Evolutionary conservation across 2,113 vertebrate species (phyloP).

Genomic region (Limnothrissa miodon): DNA sequence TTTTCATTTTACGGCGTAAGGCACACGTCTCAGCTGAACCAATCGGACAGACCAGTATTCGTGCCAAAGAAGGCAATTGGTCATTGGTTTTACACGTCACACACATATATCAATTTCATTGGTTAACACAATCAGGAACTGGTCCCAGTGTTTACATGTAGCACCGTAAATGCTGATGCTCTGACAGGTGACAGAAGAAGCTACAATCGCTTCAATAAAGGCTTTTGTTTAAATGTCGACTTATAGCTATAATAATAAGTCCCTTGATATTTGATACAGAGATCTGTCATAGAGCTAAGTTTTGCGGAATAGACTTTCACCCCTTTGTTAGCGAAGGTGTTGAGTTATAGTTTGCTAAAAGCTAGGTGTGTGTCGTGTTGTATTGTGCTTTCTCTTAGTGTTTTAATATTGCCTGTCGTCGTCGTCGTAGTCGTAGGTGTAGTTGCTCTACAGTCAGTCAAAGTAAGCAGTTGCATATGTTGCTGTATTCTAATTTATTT

Average conservation of each 20-base stretch:
- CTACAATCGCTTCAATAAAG: neutral
- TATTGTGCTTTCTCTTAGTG: too few species aligned
- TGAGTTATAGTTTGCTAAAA: too few species aligned
- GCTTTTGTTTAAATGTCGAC: neutral
- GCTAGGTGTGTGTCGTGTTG: too few species aligned
- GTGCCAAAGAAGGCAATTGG: neutral
- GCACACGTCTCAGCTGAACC: neutral
- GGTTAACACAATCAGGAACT: neutral
- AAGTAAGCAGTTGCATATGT: too few species aligned
- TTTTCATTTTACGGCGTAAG: neutral
- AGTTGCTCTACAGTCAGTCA: too few species aligned
- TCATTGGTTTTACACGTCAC: neutral
- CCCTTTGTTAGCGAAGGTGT: neutral
- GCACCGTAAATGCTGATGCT: neutral
- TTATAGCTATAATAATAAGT: neutral
- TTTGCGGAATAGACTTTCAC: neutral
- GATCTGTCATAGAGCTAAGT: neutral
- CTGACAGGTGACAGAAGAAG: neutral
- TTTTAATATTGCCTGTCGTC: too few species aligned
- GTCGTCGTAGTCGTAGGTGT: too few species aligned
- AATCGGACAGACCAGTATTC: neutral
- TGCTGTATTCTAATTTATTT: too few species aligned
- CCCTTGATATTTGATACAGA: neutral
- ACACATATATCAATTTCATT: neutral
- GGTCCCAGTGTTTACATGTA: neutral